These are phyloP conservation scores for Plebejus argus DNA, from an alignment of 2,888 invertebrate genomes.

Conservation along the genomic window DNA sequence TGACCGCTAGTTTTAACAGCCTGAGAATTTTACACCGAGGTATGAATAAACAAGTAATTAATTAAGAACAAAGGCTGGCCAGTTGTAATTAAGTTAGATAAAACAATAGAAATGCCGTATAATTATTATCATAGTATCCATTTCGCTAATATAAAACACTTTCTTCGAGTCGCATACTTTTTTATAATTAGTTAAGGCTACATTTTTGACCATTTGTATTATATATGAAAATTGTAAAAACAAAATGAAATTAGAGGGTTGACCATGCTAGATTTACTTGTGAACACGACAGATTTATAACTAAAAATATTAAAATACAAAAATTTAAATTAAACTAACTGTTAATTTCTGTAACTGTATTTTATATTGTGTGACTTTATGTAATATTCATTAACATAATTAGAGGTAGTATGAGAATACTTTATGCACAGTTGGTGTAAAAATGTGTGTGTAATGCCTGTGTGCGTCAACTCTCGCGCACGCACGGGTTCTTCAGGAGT, in stretches of 20 bases:
- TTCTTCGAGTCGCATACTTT: slow-evolving; percentile 14
- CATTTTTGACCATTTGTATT: background rate
- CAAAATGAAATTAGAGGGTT: background rate
- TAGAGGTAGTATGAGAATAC: slow-evolving; percentile 4
- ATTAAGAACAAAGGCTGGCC: slow-evolving; percentile 65
- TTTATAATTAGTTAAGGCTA: background rate
- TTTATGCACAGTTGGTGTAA: background rate
- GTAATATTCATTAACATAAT: slow-evolving; percentile 25
- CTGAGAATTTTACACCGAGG: slow-evolving; percentile 59
- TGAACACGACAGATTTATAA: background rate
- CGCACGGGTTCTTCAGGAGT: slow-evolving; percentile 70
- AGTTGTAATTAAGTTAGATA: slow-evolving; percentile 61
- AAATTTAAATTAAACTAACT: slow-evolving; percentile 4
- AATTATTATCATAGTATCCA: slow-evolving; percentile 24
- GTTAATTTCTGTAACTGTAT: slow-evolving; percentile 20
- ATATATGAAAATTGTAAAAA: background rate
- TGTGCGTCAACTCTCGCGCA: slow-evolving; percentile 67
- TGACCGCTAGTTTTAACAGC: slow-evolving; percentile 68
- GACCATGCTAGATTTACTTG: background rate
- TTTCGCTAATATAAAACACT: slow-evolving; percentile 28
- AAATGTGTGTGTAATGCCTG: slow-evolving; percentile 40
- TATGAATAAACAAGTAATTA: slow-evolving; percentile 71
- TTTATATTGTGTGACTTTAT: slow-evolving; percentile 18
- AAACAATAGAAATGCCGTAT: slow-evolving; percentile 56
- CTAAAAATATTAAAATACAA: background rate